Percentiles rank a stretch among this genome's conserved stretches.
Evolutionary conservation across 2,113 vertebrate species (phyloP).

Genomic region (Argyrosomus japonicus): DNA sequence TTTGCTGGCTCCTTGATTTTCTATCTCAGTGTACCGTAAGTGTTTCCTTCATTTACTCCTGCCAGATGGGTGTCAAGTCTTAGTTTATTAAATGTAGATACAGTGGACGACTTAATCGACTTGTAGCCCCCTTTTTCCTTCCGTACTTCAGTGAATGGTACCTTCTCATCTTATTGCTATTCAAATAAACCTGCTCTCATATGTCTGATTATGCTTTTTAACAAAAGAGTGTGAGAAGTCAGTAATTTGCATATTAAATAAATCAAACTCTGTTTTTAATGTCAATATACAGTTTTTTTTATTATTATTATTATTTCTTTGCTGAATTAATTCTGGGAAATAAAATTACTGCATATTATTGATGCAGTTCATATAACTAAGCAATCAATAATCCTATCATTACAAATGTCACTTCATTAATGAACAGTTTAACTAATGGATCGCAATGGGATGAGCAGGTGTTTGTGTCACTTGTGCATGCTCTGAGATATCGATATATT

Average conservation of each 20-base stretch:
- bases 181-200: slow-evolving; percentile 15
- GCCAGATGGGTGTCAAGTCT: slow-evolving; percentile 57
- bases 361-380: slow-evolving; percentile 28
- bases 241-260: slow-evolving; percentile 13
- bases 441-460: slow-evolving; percentile 46
- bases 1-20: slow-evolving; percentile 60
- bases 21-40: slow-evolving; percentile 65
- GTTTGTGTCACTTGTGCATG: slow-evolving; percentile 46
- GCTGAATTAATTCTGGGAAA: slow-evolving; percentile 14
- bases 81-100: slow-evolving; percentile 34
- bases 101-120: slow-evolving; percentile 27
- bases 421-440: slow-evolving; percentile 24
- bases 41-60: slow-evolving; percentile 72
- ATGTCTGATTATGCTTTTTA: slow-evolving; percentile 11
- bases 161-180: slow-evolving; percentile 38
- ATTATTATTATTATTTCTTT: background rate
- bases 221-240: background rate
- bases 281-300: background rate
- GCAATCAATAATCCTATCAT: slow-evolving; percentile 30
- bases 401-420: slow-evolving; percentile 28
- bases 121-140: slow-evolving; percentile 45
- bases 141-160: slow-evolving; percentile 17
- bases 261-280: background rate
- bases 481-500: slow-evolving; percentile 22
- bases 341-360: slow-evolving; percentile 32